Evolutionary conservation across 2,888 invertebrate species (phyloP).

Genomic region (Galeruca laticollis): DNA sequence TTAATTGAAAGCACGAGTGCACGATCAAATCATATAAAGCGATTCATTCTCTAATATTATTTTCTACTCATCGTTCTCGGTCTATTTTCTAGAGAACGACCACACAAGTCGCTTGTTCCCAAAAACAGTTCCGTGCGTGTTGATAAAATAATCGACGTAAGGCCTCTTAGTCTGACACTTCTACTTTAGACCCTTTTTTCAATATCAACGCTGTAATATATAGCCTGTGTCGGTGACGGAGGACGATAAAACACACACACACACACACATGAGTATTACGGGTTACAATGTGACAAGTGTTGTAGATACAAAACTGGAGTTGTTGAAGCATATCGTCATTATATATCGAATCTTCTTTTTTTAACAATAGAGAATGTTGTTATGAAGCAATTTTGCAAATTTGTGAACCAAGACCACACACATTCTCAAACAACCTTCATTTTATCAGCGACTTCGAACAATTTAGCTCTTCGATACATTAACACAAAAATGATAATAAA

Average conservation of each 20-base stretch:
- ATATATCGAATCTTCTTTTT: background rate
- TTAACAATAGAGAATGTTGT: conserved; percentile 11
- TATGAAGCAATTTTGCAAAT: background rate
- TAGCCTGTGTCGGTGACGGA: background rate
- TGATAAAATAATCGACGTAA: conserved; percentile 39
- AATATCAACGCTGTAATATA: conserved; percentile 19
- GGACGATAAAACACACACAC: too few species aligned
- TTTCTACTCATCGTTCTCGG: background rate
- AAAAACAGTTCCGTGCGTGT: conserved; percentile 36
- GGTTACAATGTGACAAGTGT: conserved; percentile 7
- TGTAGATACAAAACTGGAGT: background rate
- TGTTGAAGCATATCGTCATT: conserved; percentile 7
- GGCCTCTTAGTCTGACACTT: conserved; percentile 26
- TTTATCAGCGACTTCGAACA: background rate
- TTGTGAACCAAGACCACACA: conserved; percentile 3
- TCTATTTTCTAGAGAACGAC: conserved; percentile 16
- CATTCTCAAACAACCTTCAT: background rate
- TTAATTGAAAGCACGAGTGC: too few species aligned
- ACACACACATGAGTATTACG: background rate
- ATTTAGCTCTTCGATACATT: too few species aligned
- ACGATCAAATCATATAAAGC: too few species aligned
- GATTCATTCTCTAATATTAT: too few species aligned
- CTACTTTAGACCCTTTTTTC: conserved; percentile 32
- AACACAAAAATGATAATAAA: too few species aligned
- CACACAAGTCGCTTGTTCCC: conserved; percentile 36